Conservation (phyloP, 1,140 invertebrate genomes). For the Asbolus verrucosus region DNA sequence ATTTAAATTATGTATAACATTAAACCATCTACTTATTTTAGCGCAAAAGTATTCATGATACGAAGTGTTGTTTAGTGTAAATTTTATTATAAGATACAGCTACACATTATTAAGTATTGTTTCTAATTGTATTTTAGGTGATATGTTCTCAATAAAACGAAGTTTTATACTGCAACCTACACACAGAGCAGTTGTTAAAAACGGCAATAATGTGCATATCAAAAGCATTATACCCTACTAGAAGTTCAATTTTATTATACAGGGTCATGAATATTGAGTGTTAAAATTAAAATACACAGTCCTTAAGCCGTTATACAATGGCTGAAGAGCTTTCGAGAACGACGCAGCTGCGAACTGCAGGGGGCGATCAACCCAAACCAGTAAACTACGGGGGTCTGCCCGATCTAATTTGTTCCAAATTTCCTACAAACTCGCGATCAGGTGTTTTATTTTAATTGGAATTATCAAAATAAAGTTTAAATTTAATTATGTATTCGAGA, state of each 20-base stretch:
- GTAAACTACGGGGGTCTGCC: slow-evolving; percentile 14
- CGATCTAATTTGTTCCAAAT: slow-evolving; percentile 40
- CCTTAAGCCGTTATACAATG: slow-evolving; percentile 58
- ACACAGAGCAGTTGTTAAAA: not conserved
- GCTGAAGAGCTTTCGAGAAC: slow-evolving; percentile 55
- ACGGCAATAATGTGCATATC: slow-evolving; percentile 5
- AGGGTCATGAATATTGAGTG: slow-evolving; percentile 63
- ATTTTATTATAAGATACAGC: too few species aligned
- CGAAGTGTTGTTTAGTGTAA: too few species aligned
- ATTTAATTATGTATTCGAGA: too few species aligned
- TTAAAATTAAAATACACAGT: slow-evolving; percentile 63
- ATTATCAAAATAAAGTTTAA: not conserved
- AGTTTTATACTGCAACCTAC: too few species aligned
- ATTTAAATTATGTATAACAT: too few species aligned
- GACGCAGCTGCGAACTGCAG: slow-evolving; percentile 57
- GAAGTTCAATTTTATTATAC: slow-evolving; percentile 62
- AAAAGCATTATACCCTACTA: slow-evolving; percentile 44
- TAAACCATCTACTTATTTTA: too few species aligned
- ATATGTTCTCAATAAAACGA: too few species aligned
- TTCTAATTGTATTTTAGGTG: too few species aligned
- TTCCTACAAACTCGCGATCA: slow-evolving; percentile 32
- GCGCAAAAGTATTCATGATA: too few species aligned
- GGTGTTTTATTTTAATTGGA: slow-evolving; percentile 35
- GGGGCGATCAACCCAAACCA: slow-evolving; percentile 32
- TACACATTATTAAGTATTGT: too few species aligned